Base-by-base conservation (phyloP, 1,140 invertebrate genomes). In the Danaus plexippus region DNA sequence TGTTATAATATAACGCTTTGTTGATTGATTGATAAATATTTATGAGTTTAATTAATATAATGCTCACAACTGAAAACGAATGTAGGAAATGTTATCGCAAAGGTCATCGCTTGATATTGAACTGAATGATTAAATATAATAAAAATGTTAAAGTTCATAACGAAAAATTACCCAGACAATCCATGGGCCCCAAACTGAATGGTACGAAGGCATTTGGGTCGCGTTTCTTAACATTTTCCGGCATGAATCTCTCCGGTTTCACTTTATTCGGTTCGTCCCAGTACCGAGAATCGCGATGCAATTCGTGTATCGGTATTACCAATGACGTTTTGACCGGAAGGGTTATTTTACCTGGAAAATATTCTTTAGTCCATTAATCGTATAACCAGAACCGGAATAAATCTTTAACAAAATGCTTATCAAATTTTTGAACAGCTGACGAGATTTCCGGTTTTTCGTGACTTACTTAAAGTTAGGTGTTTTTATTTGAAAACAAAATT, bases 201-300 rank as follows among this genome's bases (percentile, higher is more conserved):
- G 85, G 85, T n/a, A 86, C 55, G 48, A 78, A 85, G 40, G 70
- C 74, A 50, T 78, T 82, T 6, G 75, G 75, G 40, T 80, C 71
- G 7, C 82, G 66, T 41, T 71, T 63, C 46, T 66, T 69, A 13
- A 70, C 54, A 51, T 89, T 86, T 12, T 88, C 85, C 0, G 84
- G 80, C 1, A 75, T 50, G 48, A 90, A 91, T 48, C 90, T 67
- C 47, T 90, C 89, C 0, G 90, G 90, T 59, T 82, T 63, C 43
- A 90, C 92, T 12, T 70, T 77, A 2, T 91, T 71, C 0, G 92
- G 92, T 42, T 93, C 82, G 0, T 90, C 88, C 77, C 88, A 94
- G 54, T 89, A 87, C 4, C 89, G 75, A 1, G 89, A 85, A 67
- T 92, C 89, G 2, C 87, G 76, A 60, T 94, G 93, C 7, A 94